Base-by-base conservation (phyloP, 1,140 invertebrate genomes). In the Tetragonula clypearis region DNA sequence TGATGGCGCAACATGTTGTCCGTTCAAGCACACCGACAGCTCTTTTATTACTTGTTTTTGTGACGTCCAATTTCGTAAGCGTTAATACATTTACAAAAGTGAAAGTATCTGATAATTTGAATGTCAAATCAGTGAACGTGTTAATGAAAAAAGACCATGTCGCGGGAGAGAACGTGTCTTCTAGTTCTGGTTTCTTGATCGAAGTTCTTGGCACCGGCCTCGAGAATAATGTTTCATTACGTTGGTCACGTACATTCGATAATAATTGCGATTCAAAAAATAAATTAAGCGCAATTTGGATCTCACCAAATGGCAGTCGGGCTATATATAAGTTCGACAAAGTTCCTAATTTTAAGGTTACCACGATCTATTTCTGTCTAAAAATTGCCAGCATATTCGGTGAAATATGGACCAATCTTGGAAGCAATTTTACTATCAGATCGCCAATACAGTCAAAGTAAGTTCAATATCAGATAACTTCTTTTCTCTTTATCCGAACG, bases 1-100 rank as follows among this genome's bases (percentile, higher is more conserved):
- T 91, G 92, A 94, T 94, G 93, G 93, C 93, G 93, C 93, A 92
- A 92, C 93, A 92, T 94, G 93, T 93, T 92, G 92, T 86, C 90
- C 84, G 90, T 79, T 86, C 88, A 88, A 87, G 85, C 81, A 90
- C 82, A 87, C 89, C 91, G 91, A 92, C 90, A 91, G 88, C 89
- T 89, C 86, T 93, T 92, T 90, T 90, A 82, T 79, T 93, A 80
- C 82, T 93, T 89, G 85, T 93, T 91, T 77, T 92, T 79, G 86
- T 81, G 82, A 49, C 90, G 86, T 86, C 91, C 90, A 88, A 93
- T 74, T 83, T 92, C 88, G 89, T 86, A 69, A 91, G 88, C 69
- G 85, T 79, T 49, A 62, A 86, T 66, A 79, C 84, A 79, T 77
- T 91, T 85, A 81, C 76, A 53, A 69, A 30, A 65, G 69, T 68